phyloP scores from a whole-genome alignment of 2,113 vertebrate species.

The Pterocles gutturalis region DNA sequence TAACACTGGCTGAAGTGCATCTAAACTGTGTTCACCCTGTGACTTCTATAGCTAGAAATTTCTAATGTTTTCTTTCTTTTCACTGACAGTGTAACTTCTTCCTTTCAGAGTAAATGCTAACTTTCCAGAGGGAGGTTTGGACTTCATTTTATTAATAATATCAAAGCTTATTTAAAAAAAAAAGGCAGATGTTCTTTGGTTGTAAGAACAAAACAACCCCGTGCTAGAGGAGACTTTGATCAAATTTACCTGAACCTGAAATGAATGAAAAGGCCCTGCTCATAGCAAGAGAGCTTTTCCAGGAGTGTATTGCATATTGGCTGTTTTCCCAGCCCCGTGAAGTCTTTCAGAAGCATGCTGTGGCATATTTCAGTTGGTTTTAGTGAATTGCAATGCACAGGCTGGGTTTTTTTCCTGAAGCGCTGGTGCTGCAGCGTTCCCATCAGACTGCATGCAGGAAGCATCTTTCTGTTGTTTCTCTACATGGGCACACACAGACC shows the following conservation, averaged over 20 bases:
- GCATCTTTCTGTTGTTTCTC: background rate
- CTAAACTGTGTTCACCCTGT: background rate
- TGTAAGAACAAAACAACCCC: fast-evolving
- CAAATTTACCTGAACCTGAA: background rate
- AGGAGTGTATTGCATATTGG: background rate
- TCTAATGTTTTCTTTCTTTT: background rate
- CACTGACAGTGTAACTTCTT: fast-evolving
- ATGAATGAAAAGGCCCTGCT: background rate
- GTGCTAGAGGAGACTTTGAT: background rate
- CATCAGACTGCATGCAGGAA: fast-evolving
- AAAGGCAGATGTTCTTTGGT: background rate
- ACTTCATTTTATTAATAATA: background rate
- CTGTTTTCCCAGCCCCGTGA: background rate
- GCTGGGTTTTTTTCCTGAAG: background rate
- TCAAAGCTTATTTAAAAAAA: background rate
- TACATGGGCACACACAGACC: background rate
- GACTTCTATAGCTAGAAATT: background rate
- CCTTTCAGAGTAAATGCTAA: background rate
- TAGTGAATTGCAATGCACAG: background rate
- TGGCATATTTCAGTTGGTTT: background rate
- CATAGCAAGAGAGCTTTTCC: background rate
- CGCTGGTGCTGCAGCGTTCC: background rate
- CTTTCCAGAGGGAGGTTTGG: background rate
- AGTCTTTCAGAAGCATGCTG: background rate
- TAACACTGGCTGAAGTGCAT: fast-evolving